Base-by-base conservation (phyloP, 1,140 invertebrate genomes). In the Saccostrea glomerata region DNA sequence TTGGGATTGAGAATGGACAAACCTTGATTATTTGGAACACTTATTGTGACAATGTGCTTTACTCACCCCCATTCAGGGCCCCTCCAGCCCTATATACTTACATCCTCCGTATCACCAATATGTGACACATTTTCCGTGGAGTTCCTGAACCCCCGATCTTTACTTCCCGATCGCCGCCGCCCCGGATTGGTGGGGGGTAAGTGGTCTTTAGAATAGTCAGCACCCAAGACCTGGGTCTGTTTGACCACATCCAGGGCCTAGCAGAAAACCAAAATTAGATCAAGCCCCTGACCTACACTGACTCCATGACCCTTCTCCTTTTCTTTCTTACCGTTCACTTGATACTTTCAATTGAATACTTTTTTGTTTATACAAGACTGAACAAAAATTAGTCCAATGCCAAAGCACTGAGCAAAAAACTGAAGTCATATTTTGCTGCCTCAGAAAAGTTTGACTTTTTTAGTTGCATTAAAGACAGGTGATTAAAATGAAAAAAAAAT, bases 201-300 rank as follows among this genome's bases (percentile, higher is more conserved):
- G 87, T 92, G 90, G 86, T 92, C 90, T 88, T 92, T 93, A 88
- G 88, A 88, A 91, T 92, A 93, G 77, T 94, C 93, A 89, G 87
- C 91, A 66, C 94, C 92, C 89, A 97, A 94, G 90, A 97, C 96
- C 93, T 97, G 98, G 54, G 97, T 97, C 96, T 98, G 97, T 95
- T 98, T 98, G 89, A 98, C 97, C 91, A 98, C 97, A 96, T 98
- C 98, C 95, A 98, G 96, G 87, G 97, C 97, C 97, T 98, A 93
- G 90, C 88, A 90, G 88, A 91, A 92, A 93, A 93, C 92, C 92
- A 92, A 93, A 93, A 91, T 85, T 30, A 86, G 73, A 83, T 89
- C 83, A 89, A 87, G 82, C 73, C 86, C 86, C 84, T 77, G 70
- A 36, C 23, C 70, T 25, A 25, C 23, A 77, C 23, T 30, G 23